Conservation (phyloP, 2,113 vertebrate genomes). For the Cottus gobio region DNA sequence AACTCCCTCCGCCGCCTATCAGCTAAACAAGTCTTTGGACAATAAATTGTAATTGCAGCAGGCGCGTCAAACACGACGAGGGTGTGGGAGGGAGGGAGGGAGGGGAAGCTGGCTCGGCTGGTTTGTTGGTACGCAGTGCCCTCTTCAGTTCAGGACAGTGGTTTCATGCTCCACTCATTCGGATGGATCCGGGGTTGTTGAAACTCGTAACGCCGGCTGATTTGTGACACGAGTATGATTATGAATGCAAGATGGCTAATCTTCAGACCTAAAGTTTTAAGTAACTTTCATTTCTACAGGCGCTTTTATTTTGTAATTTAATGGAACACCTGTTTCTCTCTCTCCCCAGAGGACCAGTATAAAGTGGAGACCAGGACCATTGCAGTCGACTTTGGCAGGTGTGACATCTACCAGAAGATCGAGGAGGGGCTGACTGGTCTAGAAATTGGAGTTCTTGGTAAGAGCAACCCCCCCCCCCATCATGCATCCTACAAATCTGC, state of each 20-base stretch:
- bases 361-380: constrained; percentile 92
- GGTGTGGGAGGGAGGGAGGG: constrained; percentile 22
- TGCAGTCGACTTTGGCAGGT: constrained; percentile 88
- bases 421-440: constrained; percentile 85
- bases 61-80: constrained; percentile 63
- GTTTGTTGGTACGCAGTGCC: constrained; percentile 74
- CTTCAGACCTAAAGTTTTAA: not conserved
- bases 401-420: constrained; percentile 89
- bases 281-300: not conserved
- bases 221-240: constrained; percentile 1
- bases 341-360: constrained; percentile 85
- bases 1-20: constrained; percentile 60
- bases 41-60: constrained; percentile 81
- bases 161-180: constrained; percentile 1
- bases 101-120: not conserved
- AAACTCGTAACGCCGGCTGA: constrained; percentile 6
- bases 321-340: not conserved
- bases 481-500: no score
- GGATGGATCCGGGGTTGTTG: constrained; percentile 11
- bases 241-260: not conserved
- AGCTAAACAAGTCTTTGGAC: constrained; percentile 75
- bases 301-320: not conserved
- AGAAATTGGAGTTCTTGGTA: constrained; percentile 93
- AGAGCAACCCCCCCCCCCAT: constrained; percentile 52
- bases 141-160: constrained; percentile 66